Evolutionary conservation across 2,888 invertebrate genomes (phyloP), one percentile per base, ranked within the genome.

Genomic region (Eustalomyia histrio): DNA sequence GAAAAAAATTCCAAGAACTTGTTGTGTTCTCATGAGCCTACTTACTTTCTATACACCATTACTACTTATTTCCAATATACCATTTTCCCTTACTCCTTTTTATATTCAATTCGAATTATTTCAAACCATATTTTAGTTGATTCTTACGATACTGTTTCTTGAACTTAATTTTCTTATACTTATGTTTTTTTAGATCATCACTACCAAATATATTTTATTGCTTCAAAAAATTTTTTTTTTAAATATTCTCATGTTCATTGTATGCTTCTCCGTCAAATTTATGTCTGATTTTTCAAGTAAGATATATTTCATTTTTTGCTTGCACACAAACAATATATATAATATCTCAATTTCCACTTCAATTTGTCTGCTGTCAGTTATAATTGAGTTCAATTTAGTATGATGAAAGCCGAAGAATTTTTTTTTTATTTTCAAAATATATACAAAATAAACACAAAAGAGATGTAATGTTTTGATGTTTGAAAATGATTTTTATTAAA

Each of bases 261-360:
- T 6, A 47, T 47, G 16, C 3, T 5, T n/a, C 43, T 47, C n/a
- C n/a, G 2, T 47, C 43, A 47, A 47, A 47, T 47, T n/a, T n/a
- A 6, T n/a, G 43, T 6, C n/a, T n/a, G 43, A 39, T n/a, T 47
- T 47, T n/a, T 47, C n/a, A 47, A 47, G n/a, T 47, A 47, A 10
- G n/a, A n/a, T n/a, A n/a, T n/a, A 47, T 47, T 47, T 47, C 10
- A 47, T 47, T 2, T 47, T 47, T 39, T 39, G 10, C 39, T 29
- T 35, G 8, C 35, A 10, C 1, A 39, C 39, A 39, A 39, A 39
- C 1, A 39, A 29, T 39, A 29, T 12, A 39, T 5, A 12, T 10
- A 87, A 88, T 87, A 88, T 88, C 88, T 89, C 88, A 88, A 88
- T 89, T 89, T 89, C 88, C 88, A 89, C 88, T 89, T 88, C 88